phyloP scores from a whole-genome alignment of 2,797 vertebrate species.

The Malacoctenus gilli region DNA sequence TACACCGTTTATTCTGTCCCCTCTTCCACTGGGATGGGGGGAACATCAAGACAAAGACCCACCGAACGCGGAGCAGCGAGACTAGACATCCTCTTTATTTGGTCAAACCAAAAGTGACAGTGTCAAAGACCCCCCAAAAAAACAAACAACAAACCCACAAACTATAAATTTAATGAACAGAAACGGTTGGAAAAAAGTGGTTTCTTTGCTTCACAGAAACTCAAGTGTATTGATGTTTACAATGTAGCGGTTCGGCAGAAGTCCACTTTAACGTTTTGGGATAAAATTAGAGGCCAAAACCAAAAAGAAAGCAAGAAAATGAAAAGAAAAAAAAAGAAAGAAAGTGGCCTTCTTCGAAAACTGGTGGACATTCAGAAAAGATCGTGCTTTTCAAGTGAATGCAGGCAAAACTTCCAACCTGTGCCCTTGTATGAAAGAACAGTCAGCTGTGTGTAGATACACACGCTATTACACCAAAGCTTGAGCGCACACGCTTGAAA shows the following conservation, averaged over 20 bases:
- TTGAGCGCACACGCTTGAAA: constrained; percentile 2
- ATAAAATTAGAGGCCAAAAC: constrained; percentile 1
- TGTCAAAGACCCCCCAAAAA: constrained; percentile 50
- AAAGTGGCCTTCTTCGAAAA: not conserved
- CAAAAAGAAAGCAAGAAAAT: not conserved
- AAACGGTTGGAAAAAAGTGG: constrained; percentile 30
- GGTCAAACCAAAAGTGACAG: constrained; percentile 54
- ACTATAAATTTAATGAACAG: constrained; percentile 55
- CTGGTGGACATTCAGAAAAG: constrained; percentile 11
- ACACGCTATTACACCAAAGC: not conserved
- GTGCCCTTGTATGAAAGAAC: not conserved
- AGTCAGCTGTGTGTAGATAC: not conserved
- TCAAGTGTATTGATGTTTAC: constrained; percentile 19
- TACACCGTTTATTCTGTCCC: constrained; percentile 6
- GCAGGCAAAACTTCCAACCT: constrained; percentile 3
- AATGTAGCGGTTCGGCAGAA: not conserved
- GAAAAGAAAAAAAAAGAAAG: not conserved
- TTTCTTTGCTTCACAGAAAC: constrained; percentile 33
- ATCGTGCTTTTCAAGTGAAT: constrained; percentile 19
- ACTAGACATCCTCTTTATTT: constrained; percentile 69
- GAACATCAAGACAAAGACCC: constrained; percentile 20
- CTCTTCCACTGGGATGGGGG: not conserved
- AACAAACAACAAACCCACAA: constrained; percentile 62
- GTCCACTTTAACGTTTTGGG: not conserved
- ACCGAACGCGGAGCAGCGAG: constrained; percentile 36